Evolutionary conservation across 2,888 invertebrate species (phyloP), one percentile per base, ranked within the genome.

Genomic region (Apamea epomidion): DNA sequence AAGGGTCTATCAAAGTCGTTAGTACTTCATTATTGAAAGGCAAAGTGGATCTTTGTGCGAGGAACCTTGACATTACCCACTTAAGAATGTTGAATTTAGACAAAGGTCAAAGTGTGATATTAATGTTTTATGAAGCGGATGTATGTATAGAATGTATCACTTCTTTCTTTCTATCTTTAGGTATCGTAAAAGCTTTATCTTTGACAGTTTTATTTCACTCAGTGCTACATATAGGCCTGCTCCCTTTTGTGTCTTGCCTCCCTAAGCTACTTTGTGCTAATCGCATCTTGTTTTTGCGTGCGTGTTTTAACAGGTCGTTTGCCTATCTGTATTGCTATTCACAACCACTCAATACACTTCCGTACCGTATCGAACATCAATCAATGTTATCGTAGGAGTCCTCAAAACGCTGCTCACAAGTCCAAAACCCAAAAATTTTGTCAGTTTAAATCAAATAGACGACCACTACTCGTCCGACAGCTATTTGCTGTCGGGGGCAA

Each of bases 21-120:
- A 83, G 58, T 78, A 78, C 78, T 82, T 78, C 78, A 82, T 82
- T 83, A 82, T 78, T 83, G 78, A 82, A 82, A 78, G 83, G 48
- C 42, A 82, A 78, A 82, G 70, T 83, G 78, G 78, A 70, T 71
- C 78, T 83, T 71, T 82, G 70, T 83, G 42, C 58, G 51, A 71
- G 32, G 78, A 60, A 70, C 70, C 58, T 84, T 80, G 80, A 70
- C 70, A 84, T 70, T 69, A 62, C 51, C 69, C 65, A 80, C 69
- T 74, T 71, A 72, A 48, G 65, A 72, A 81, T 54, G 62, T 83
- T 62, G 37, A 58, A 83, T 83, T 78, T 78, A 21, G 54, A 48
- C 29, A 69, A 12, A 45, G 45, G 68, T 54, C 45, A 54, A 64
- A 42, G 62, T 62, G 10, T 10, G 29, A 25, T 29, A 62, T 62